A percentile compares a stretch with the other conserved stretches of the same genome.
Evolutionary conservation across 2,113 vertebrate species (phyloP).

Genomic region (Pica pica): DNA sequence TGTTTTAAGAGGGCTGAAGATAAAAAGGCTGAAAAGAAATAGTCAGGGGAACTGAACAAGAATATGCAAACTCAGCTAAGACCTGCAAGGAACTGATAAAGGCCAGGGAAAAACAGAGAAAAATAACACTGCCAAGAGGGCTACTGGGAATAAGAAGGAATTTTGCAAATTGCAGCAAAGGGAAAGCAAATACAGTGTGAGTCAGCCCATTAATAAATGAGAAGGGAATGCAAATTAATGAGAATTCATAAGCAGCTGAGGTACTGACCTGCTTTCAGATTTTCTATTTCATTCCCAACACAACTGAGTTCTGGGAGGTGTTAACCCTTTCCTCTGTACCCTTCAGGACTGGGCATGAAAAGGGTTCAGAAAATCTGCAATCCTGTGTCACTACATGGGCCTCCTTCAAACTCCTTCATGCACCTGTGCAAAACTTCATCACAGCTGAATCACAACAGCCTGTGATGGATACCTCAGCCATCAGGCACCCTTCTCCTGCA

Average conservation of each 20-base stretch:
- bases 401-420: not conserved
- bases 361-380: not conserved
- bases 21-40: constrained; percentile 19
- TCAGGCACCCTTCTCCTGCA: not conserved
- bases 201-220: constrained; percentile 60
- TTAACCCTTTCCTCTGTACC: constrained; percentile 40
- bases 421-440: not conserved
- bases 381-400: not conserved
- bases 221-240: constrained; percentile 46
- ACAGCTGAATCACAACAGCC: not conserved
- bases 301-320: not conserved
- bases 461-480: not conserved
- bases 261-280: constrained; percentile 46
- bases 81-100: constrained; percentile 48
- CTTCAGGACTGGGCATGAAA: not conserved
- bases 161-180: constrained; percentile 56
- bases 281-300: not conserved
- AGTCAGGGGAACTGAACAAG: not conserved
- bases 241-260: constrained; percentile 52
- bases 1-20: not conserved
- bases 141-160: constrained; percentile 63
- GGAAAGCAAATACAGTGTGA: constrained; percentile 59
- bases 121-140: constrained; percentile 53
- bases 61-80: constrained; percentile 57
- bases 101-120: constrained; percentile 46